A percentile compares a stretch with the other conserved stretches of the same genome.
Evolutionary conservation across 1,140 invertebrate genomes (phyloP).

Genomic region (Myzus persicae): DNA sequence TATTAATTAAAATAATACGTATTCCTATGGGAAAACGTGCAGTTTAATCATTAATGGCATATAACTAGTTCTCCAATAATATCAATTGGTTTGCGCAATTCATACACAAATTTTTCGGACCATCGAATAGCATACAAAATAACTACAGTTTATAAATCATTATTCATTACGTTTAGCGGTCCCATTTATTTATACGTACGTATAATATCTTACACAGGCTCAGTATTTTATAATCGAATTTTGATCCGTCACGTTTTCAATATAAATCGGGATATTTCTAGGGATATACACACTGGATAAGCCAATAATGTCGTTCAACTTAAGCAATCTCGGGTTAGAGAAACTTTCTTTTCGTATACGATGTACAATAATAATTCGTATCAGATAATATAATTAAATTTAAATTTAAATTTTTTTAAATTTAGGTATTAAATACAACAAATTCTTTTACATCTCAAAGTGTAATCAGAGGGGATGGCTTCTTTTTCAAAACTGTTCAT

Average conservation of each 20-base stretch:
- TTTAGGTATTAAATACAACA: background rate
- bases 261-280: background rate
- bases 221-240: background rate
- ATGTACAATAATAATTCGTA: background rate
- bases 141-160: background rate
- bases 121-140: background rate
- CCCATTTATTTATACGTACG: background rate
- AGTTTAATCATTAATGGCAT: background rate
- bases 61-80: background rate
- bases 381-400: background rate
- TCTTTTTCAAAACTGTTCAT: background rate
- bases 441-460: no score
- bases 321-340: background rate
- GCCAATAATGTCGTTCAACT: background rate
- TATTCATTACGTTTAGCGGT: background rate
- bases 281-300: background rate
- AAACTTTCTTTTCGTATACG: background rate
- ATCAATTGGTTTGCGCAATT: background rate
- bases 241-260: conserved; percentile 31
- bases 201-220: background rate
- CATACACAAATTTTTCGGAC: background rate
- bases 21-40: background rate
- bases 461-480: background rate
- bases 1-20: background rate
- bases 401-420: background rate